Evolutionary conservation across 2,888 invertebrate genomes (phyloP).

Genomic region (Macaria liturata): DNA sequence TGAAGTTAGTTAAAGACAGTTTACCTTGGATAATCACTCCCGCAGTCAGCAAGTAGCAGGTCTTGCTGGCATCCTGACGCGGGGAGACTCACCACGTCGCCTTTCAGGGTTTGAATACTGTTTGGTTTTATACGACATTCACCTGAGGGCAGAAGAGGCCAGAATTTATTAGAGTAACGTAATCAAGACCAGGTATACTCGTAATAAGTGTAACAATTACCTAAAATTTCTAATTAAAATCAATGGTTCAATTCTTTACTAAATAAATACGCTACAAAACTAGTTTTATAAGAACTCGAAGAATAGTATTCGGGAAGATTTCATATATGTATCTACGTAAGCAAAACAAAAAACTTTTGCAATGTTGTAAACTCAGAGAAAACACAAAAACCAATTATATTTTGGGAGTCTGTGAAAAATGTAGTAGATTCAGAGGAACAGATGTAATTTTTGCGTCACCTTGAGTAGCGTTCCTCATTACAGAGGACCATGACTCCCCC

Average conservation of each 20-base stretch:
- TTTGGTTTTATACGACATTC: slow-evolving; percentile 47
- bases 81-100: slow-evolving; percentile 36
- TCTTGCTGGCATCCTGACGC: slow-evolving; percentile 36
- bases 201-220: not conserved
- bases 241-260: not conserved
- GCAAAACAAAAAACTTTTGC: not conserved
- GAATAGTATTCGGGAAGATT: not conserved
- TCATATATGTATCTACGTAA: not conserved
- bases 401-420: too few species aligned
- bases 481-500: not conserved
- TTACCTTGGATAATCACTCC: slow-evolving; percentile 43
- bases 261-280: not conserved
- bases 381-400: too few species aligned
- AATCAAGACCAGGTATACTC: too few species aligned
- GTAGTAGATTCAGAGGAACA: too few species aligned
- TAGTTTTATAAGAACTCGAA: not conserved
- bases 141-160: slow-evolving; percentile 34
- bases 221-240: not conserved
- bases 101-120: slow-evolving; percentile 44
- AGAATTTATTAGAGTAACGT: not conserved
- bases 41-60: slow-evolving; percentile 50
- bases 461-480: not conserved
- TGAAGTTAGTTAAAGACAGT: too few species aligned
- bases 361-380: too few species aligned
- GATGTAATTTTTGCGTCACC: too few species aligned